These are phyloP conservation scores for Oxycera nigricornis DNA, from an alignment of 2,888 invertebrate genomes.

Conservation along the genomic window DNA sequence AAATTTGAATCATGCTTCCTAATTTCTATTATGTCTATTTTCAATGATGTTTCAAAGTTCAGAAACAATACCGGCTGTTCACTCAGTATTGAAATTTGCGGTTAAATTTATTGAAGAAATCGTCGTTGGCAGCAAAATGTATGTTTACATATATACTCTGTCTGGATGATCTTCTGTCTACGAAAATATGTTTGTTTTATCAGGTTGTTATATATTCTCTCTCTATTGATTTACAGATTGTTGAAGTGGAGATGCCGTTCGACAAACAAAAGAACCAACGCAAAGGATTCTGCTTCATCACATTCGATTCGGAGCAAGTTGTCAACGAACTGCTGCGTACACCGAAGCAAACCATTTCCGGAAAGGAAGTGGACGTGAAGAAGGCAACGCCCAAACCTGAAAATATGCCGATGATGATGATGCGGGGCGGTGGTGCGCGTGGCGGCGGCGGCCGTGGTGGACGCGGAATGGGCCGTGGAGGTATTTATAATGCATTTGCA, in stretches of 20 bases:
- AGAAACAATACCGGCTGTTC: no score
- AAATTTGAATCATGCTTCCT: no score
- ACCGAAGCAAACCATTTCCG: constrained; percentile 91
- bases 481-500: constrained; percentile 53
- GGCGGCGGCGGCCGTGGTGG: constrained; percentile 71
- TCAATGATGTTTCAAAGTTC: no score
- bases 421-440: constrained; percentile 70
- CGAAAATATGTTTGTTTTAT: background rate
- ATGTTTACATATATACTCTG: no score
- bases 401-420: constrained; percentile 69
- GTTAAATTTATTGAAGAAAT: no score
- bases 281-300: constrained; percentile 97
- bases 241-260: constrained; percentile 95
- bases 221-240: constrained; percentile 70
- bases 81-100: no score
- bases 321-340: constrained; percentile 90
- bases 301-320: constrained; percentile 94
- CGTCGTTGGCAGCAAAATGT: no score
- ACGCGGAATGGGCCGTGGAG: constrained; percentile 67
- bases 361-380: constrained; percentile 95
- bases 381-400: constrained; percentile 92
- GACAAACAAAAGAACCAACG: constrained; percentile 97
- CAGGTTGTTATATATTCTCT: background rate
- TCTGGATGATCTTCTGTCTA: no score
- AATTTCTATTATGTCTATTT: no score